These are phyloP conservation scores for Ailuropoda melanoleuca DNA, from an alignment of 2,113 vertebrate genomes.

Conservation along the genomic window DNA sequence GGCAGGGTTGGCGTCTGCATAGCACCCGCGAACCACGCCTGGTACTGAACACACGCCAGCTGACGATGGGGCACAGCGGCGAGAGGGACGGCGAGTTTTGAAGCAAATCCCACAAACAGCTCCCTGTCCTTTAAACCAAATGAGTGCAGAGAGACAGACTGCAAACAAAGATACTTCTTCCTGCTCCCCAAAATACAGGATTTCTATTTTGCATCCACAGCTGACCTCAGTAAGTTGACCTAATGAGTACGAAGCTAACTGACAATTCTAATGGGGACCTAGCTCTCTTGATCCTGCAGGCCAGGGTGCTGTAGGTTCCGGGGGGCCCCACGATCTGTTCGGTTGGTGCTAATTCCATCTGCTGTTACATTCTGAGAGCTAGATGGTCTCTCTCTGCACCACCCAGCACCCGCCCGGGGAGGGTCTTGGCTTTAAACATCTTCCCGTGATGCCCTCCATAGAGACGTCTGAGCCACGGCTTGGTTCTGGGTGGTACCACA, in stretches of 20 bases:
- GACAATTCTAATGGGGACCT: neutral
- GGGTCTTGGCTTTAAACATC: rapidly evolving
- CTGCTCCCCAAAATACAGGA: neutral
- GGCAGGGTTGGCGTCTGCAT: rapidly evolving
- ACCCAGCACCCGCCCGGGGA: rapidly evolving
- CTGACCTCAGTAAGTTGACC: neutral
- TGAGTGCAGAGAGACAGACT: neutral
- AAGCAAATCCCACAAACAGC: neutral
- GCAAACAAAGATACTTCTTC: neutral
- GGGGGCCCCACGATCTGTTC: neutral
- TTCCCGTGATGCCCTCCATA: neutral
- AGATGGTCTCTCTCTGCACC: neutral
- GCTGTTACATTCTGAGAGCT: neutral
- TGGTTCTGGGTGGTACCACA: neutral
- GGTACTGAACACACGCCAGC: rapidly evolving
- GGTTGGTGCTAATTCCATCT: neutral
- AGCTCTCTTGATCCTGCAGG: neutral
- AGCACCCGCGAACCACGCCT: rapidly evolving
- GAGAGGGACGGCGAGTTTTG: rapidly evolving
- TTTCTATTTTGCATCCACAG: too few species aligned
- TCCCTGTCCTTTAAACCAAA: neutral
- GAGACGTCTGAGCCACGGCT: too few species aligned
- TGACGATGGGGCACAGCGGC: rapidly evolving
- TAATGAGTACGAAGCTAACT: neutral
- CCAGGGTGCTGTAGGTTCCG: neutral